Conservation (phyloP, 2,113 vertebrate genomes). For the Reinhardtius hippoglossoides region DNA sequence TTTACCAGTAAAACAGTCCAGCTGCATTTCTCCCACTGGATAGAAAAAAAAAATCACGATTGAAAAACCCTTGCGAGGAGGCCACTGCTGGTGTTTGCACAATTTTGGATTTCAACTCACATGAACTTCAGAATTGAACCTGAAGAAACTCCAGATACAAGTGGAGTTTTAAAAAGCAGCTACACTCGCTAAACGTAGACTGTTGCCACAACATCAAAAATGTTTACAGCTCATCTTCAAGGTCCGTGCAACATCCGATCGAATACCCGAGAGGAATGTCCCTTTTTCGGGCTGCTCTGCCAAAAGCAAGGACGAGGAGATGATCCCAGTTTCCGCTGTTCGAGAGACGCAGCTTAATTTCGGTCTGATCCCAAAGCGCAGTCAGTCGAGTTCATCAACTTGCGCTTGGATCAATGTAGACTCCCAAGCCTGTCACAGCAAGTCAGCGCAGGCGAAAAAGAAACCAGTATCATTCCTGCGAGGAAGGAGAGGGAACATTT, state of each 20-base stretch:
- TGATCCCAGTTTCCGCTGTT: constrained; percentile 51
- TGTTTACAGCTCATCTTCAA: constrained; percentile 21
- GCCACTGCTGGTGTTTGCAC: constrained; percentile 9
- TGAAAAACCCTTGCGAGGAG: background rate
- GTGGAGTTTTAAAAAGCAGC: background rate
- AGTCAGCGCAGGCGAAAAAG: constrained; percentile 19
- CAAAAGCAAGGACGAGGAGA: constrained; percentile 22
- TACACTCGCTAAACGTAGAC: constrained; percentile 5
- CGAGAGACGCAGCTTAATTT: constrained; percentile 50
- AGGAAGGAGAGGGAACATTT: background rate
- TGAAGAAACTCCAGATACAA: background rate
- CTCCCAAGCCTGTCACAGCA: constrained; percentile 31
- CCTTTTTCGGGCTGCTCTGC: constrained; percentile 37
- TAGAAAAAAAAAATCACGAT: constrained; percentile 12
- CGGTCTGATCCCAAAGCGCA: constrained; percentile 52
- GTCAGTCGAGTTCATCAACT: constrained; percentile 53
- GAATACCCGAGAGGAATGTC: constrained; percentile 13
- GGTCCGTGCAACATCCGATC: constrained; percentile 12
- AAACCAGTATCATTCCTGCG: constrained; percentile 3
- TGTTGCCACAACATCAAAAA: constrained; percentile 2
- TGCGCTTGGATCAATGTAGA: constrained; percentile 29
- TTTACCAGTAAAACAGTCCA: constrained; percentile 51
- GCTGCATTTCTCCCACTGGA: constrained; percentile 52
- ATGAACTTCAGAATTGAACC: background rate
- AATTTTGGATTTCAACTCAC: background rate